A percentile compares a stretch with the other conserved stretches of the same genome.
These are phyloP conservation scores for Dryadula phaetusa DNA, from an alignment of 2,888 invertebrate species.

Conservation along the genomic window DNA sequence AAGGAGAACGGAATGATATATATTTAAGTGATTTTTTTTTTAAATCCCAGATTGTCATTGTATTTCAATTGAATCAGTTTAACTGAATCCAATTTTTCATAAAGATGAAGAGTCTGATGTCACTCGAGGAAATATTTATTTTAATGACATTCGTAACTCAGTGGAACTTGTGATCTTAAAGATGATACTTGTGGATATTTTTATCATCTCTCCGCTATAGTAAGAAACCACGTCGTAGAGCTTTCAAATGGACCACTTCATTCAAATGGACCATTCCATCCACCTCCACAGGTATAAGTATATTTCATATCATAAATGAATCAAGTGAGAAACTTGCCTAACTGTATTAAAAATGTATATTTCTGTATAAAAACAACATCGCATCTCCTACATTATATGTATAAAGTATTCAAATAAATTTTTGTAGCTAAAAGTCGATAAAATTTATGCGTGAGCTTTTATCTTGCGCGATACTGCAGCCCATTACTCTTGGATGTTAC, in stretches of 20 bases:
- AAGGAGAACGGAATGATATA: neutral
- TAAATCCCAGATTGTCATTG: too few relatives aligned
- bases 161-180: too few relatives aligned
- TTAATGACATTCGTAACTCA: neutral
- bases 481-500: constrained; percentile 35
- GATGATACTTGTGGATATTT: too few relatives aligned
- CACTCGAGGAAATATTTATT: neutral
- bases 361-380: neutral
- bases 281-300: too few relatives aligned
- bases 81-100: neutral
- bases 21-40: neutral
- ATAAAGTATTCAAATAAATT: constrained; percentile 56
- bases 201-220: too few relatives aligned
- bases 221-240: too few relatives aligned
- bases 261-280: too few relatives aligned
- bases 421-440: constrained; percentile 59
- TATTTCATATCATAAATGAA: too few relatives aligned
- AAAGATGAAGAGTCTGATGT: neutral
- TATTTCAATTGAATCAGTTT: too few relatives aligned
- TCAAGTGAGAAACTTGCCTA: too few relatives aligned
- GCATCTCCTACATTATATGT: constrained; percentile 52
- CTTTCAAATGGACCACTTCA: too few relatives aligned
- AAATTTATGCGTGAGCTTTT: constrained; percentile 66
- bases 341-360: too few relatives aligned
- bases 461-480: constrained; percentile 58